A percentile compares a stretch with the other conserved stretches of the same genome.
phyloP scores from a whole-genome alignment of 2,888 invertebrate genomes.

The Lissonota sp. region DNA sequence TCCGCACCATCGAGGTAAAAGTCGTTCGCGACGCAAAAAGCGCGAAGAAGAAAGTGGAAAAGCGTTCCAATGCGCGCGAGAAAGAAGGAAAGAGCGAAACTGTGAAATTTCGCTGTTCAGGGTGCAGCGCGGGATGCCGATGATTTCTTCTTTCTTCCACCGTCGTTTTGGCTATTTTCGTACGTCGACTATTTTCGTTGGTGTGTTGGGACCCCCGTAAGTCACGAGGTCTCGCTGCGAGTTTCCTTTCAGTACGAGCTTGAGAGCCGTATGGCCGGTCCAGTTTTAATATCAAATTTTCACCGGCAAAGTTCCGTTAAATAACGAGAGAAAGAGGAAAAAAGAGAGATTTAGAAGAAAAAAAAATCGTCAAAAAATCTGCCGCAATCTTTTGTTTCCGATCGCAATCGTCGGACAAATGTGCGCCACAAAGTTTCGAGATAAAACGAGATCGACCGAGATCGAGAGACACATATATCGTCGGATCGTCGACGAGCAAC shows the following conservation, averaged over 20 bases:
- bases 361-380: too few relatives aligned
- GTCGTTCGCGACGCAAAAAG: background rate
- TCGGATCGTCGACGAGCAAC: background rate
- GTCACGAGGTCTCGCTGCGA: slow-evolving; percentile 79
- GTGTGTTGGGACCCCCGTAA: slow-evolving; percentile 67
- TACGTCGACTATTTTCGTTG: slow-evolving; percentile 75
- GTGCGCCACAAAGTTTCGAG: slow-evolving; percentile 52
- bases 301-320: slow-evolving; percentile 52
- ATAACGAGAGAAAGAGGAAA: slow-evolving; percentile 2
- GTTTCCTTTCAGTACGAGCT: slow-evolving; percentile 78
- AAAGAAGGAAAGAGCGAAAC: slow-evolving; percentile 2
- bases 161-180: slow-evolving; percentile 79
- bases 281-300: slow-evolving; percentile 71
- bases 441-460: slow-evolving; percentile 11
- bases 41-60: background rate
- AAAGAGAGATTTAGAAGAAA: slow-evolving; percentile 10
- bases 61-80: background rate
- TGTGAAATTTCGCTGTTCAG: slow-evolving; percentile 39
- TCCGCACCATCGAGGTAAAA: background rate
- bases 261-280: slow-evolving; percentile 79
- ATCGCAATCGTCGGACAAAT: slow-evolving; percentile 41
- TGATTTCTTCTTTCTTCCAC: slow-evolving; percentile 74
- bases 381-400: background rate
- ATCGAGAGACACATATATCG: slow-evolving; percentile 31
- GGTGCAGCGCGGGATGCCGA: slow-evolving; percentile 65